These are phyloP conservation scores for Rhadina sibilatrix DNA, from an alignment of 2,113 vertebrate genomes.

Conservation along the genomic window DNA sequence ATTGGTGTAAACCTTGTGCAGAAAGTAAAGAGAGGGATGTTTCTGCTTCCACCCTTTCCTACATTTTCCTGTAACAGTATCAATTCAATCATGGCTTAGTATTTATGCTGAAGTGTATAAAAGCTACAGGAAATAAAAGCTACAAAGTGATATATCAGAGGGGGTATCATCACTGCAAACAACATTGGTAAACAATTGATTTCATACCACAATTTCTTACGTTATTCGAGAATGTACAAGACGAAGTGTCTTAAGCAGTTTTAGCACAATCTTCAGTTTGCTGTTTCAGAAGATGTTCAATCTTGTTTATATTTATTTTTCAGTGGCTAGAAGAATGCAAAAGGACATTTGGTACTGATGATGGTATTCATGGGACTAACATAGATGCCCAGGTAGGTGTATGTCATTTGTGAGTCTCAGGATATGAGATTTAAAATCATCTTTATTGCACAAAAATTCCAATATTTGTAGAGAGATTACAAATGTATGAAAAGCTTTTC, in stretches of 20 bases:
- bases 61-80: background rate
- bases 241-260: background rate
- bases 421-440: background rate
- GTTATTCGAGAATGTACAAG: background rate
- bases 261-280: background rate
- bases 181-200: background rate
- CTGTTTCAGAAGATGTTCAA: background rate
- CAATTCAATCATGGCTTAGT: background rate
- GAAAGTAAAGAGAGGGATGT: background rate
- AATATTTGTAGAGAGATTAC: conserved; percentile 44
- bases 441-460: background rate
- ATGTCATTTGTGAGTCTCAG: background rate
- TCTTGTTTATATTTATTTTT: conserved; percentile 34
- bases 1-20: background rate
- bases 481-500: conserved; percentile 52
- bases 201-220: background rate
- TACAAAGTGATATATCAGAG: background rate
- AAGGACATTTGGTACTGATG: conserved; percentile 91
- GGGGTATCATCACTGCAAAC: background rate
- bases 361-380: conserved; percentile 77
- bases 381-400: conserved; percentile 87
- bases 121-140: background rate
- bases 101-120: background rate
- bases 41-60: background rate
- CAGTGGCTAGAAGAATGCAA: conserved; percentile 97